A percentile compares a stretch with the other conserved stretches of the same genome.
Conservation (phyloP, 2,888 invertebrate genomes). For the Lampropteryx suffumata region DNA sequence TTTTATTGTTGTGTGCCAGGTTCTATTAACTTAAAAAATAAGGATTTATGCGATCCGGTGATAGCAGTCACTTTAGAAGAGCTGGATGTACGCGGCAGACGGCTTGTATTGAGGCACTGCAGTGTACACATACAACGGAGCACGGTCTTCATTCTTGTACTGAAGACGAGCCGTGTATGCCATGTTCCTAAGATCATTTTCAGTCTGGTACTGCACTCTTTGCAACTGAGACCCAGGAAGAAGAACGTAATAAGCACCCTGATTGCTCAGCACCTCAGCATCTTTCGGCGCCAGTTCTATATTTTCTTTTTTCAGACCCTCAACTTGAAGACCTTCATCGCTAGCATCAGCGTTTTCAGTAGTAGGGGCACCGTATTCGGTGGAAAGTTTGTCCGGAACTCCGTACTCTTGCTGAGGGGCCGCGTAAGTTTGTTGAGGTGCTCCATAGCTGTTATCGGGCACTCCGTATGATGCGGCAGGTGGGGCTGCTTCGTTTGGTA, state of each 20-base stretch:
- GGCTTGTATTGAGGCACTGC: constrained; percentile 58
- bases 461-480: constrained; percentile 67
- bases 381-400: constrained; percentile 34
- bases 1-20: too few species aligned
- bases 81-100: constrained; percentile 44
- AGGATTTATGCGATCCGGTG: not conserved
- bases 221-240: constrained; percentile 85
- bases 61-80: constrained; percentile 37
- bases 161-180: constrained; percentile 85
- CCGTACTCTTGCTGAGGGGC: constrained; percentile 54
- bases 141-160: constrained; percentile 84
- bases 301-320: constrained; percentile 48
- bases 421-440: constrained; percentile 62
- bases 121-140: constrained; percentile 84
- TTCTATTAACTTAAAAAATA: too few species aligned
- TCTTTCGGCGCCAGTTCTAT: constrained; percentile 57
- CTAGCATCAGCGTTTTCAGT: constrained; percentile 31
- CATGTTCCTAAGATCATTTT: constrained; percentile 81
- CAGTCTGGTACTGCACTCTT: constrained; percentile 83
- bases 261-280: constrained; percentile 61
- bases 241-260: constrained; percentile 85
- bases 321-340: constrained; percentile 33
- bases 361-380: constrained; percentile 41
- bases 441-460: constrained; percentile 68
- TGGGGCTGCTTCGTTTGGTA: constrained; percentile 60